Percentiles rank a stretch among this genome's conserved stretches.
Conservation (phyloP, 2,888 invertebrate species). For the Caenorhabditis sp. region DNA sequence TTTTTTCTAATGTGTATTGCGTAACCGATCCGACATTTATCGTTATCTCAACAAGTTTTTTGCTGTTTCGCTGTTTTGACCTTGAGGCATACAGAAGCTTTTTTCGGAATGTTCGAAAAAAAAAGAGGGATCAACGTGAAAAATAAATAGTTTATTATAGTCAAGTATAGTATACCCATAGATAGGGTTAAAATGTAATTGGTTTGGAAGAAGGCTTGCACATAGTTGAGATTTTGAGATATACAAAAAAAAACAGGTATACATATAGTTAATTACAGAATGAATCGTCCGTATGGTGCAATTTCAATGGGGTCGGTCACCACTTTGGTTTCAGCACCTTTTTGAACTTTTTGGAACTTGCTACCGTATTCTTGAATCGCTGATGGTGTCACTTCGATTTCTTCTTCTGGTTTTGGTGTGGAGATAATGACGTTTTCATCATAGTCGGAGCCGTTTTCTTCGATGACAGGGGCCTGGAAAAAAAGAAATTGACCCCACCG, state of each 20-base stretch:
- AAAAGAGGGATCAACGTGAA: background rate
- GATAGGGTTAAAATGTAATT: background rate
- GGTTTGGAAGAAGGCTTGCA: background rate
- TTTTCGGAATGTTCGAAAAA: background rate
- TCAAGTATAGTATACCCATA: background rate
- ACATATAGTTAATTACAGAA: background rate
- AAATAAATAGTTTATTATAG: background rate
- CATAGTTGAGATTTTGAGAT: background rate
- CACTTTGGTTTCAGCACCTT: background rate
- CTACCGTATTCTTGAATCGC: background rate
- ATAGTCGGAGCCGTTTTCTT: background rate
- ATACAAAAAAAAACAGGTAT: background rate
- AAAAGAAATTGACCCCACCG: no score
- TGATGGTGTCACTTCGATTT: background rate
- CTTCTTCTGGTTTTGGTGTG: background rate
- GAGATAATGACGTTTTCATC: background rate
- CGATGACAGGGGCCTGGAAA: background rate
- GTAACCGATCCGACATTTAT: background rate
- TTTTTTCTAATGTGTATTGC: background rate
- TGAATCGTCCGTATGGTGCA: background rate
- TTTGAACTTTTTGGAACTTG: background rate
- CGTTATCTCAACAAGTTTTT: background rate
- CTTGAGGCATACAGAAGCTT: background rate
- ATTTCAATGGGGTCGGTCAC: background rate
- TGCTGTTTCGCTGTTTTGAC: background rate